Evolutionary conservation across 2,888 invertebrate species (phyloP).

Genomic region (Lacanobia wlatinum): DNA sequence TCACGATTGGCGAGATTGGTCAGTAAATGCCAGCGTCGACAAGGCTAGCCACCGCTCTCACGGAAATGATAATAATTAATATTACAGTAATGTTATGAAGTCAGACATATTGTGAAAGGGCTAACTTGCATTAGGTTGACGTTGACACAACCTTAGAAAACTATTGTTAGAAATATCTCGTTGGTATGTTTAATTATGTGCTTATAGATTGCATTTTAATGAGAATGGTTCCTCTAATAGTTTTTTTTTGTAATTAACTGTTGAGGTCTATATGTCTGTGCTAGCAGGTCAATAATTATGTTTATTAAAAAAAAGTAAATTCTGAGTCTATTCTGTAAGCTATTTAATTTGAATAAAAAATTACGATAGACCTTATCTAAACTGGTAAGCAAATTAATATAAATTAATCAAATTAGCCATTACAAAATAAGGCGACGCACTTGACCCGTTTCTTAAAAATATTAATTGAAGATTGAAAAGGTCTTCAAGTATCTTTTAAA

Average conservation of each 20-base stretch:
- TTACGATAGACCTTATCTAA: not conserved
- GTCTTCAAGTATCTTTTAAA: conserved; percentile 26
- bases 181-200: conserved; percentile 8
- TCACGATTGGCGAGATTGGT: conserved; percentile 56
- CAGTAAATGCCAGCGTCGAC: conserved; percentile 62
- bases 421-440: not conserved
- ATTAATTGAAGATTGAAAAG: conserved; percentile 23
- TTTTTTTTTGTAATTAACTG: conserved; percentile 4
- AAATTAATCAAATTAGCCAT: not conserved
- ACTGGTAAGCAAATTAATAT: conserved; percentile 11
- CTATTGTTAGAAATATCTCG: conserved; percentile 43
- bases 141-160: conserved; percentile 42
- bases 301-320: conserved; percentile 7
- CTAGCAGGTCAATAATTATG: not conserved
- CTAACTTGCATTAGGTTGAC: conserved; percentile 20
- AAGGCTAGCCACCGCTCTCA: conserved; percentile 66
- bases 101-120: conserved; percentile 58
- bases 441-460: conserved; percentile 1
- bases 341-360: conserved; percentile 2
- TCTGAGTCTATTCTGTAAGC: not conserved
- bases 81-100: conserved; percentile 51
- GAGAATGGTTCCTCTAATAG: not conserved
- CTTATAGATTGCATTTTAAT: conserved; percentile 32
- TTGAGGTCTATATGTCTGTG: not conserved
- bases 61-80: conserved; percentile 63